These are phyloP conservation scores for Bradypodion pumilum DNA, from an alignment of 2,797 vertebrate species.

Conservation along the genomic window DNA sequence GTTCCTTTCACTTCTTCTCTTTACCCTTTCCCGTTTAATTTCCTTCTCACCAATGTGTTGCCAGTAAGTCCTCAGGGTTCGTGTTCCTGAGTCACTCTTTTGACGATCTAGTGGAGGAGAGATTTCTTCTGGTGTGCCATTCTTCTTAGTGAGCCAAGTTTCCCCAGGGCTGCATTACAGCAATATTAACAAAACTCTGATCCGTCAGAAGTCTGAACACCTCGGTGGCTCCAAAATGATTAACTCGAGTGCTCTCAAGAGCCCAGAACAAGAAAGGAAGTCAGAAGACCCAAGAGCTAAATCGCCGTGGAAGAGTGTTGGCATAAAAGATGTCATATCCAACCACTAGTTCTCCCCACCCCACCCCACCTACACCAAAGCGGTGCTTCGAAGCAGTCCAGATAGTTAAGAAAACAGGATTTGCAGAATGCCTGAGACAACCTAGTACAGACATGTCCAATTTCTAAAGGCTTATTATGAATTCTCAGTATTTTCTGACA, in stretches of 20 bases:
- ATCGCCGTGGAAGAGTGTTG: rapidly evolving
- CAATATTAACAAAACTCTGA: slow-evolving; percentile 20
- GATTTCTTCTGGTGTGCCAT: neutral
- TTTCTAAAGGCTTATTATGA: too few species aligned
- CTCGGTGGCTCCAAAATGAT: slow-evolving; percentile 26
- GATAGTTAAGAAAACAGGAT: neutral
- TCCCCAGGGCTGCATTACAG: slow-evolving; percentile 25
- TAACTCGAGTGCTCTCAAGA: slow-evolving; percentile 25
- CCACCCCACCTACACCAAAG: too few species aligned
- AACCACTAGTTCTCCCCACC: neutral
- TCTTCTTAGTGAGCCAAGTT: neutral
- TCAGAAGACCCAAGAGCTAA: neutral
- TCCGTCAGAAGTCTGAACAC: slow-evolving; percentile 28
- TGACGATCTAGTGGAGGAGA: slow-evolving; percentile 12
- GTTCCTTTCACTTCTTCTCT: slow-evolving; percentile 37
- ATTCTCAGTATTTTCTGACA: neutral
- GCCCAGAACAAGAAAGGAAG: neutral
- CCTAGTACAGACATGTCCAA: too few species aligned
- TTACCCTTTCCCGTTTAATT: slow-evolving; percentile 48
- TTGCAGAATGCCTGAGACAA: neutral
- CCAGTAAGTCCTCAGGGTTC: slow-evolving; percentile 2
- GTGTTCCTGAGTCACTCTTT: neutral
- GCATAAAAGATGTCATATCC: neutral
- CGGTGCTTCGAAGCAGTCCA: neutral
- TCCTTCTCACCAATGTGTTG: slow-evolving; percentile 35